phyloP scores from a whole-genome alignment of 2,113 vertebrate genomes.

The Petroica traversi region DNA sequence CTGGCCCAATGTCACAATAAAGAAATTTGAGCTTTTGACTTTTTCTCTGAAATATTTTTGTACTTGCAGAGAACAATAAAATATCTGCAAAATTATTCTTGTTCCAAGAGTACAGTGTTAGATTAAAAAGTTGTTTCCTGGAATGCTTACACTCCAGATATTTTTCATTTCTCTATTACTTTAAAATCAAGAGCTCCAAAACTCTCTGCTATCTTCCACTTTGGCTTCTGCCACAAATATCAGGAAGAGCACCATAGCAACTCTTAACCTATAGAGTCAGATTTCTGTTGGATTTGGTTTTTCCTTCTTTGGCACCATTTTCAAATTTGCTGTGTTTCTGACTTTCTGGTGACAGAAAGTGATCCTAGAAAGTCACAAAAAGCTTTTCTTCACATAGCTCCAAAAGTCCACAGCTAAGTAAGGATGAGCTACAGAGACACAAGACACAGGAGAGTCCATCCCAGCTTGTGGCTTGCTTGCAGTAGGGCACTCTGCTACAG shows the following conservation, averaged over 20 bases:
- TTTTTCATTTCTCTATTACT: not conserved
- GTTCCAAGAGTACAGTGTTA: not conserved
- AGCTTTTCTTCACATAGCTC: constrained; percentile 23
- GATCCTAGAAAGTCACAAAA: constrained; percentile 37
- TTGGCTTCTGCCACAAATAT: not conserved
- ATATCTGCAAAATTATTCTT: not conserved
- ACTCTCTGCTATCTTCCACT: not conserved
- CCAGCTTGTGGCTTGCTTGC: constrained; percentile 12
- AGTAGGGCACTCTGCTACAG: constrained; percentile 43
- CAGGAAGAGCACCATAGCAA: not conserved
- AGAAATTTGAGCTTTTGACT: constrained; percentile 54
- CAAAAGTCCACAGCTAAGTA: constrained; percentile 64
- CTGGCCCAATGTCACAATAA: constrained; percentile 68
- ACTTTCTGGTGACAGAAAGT: not conserved
- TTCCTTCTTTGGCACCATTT: constrained; percentile 33
- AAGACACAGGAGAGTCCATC: constrained; percentile 47
- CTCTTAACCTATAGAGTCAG: not conserved
- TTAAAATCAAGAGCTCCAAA: not conserved
- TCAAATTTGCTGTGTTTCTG: constrained; percentile 27
- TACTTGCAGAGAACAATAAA: constrained; percentile 38
- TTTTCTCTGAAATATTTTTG: constrained; percentile 65
- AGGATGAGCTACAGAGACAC: constrained; percentile 47
- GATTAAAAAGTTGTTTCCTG: not conserved
- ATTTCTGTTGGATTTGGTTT: not conserved
- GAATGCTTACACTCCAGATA: fast-evolving